Evolutionary conservation across 2,888 invertebrate species (phyloP), one percentile per base, ranked within the genome.

Genomic region (Melieria crassipennis): DNA sequence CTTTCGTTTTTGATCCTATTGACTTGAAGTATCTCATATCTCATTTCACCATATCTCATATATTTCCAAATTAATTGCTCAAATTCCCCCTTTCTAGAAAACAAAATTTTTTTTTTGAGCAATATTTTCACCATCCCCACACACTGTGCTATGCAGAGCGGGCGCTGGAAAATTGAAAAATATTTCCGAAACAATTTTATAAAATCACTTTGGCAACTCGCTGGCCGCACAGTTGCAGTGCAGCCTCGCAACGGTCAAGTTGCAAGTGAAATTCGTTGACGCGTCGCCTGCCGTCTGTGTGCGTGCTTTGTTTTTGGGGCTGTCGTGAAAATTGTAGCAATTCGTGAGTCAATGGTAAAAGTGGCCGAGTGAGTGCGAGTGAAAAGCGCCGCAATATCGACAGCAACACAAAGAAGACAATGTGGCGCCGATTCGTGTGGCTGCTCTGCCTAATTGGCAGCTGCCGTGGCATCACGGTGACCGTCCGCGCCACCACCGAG

Each of bases 101-200:
- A 30, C 30, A 1, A 16, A 16, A 16, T 16, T 16, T 16, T 16
- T 16, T 16, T 30, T 30, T 30, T 30, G 30, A 1, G 30, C 30
- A 30, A 30, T 30, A 30, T 30, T 30, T 30, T 30, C 30, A 30
- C 30, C 30, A 30, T 30, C 30, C 30, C 30, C 30, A 30, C 30
- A 30, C 30, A 30, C 30, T 30, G 30, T 30, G 30, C 30, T 30
- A 30, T 30, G 30, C 30, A 62, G 61, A 76, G 77, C 78, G 76
- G 77, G 73, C 73, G 79, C 78, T 81, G 82, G 80, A 81, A 80
- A 81, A 81, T 77, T 78, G 79, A 74, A 79, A 79, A 82, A 81
- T 76, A 55, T 78, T 67, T 47, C 65, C 65, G 70, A 67, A 77
- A 68, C 78, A 79, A 78, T 79, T 80, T 80, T 82, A 81, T 81